Evolutionary conservation across 2,888 invertebrate genomes (phyloP).

Genomic region (Coremacera marginata): DNA sequence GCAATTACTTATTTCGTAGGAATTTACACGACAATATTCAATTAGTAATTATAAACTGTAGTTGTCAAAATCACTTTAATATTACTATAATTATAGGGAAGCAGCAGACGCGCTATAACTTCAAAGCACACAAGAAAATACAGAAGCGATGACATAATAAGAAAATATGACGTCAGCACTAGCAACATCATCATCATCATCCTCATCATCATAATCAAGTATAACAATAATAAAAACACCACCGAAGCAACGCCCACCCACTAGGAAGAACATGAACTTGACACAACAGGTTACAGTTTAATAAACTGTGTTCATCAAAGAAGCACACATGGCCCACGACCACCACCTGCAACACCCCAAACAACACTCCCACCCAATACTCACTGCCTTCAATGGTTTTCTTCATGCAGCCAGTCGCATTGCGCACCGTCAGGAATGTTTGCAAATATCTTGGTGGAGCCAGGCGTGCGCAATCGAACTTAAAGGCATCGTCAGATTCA

Average conservation of each 20-base stretch:
- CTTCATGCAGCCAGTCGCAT: conserved; percentile 67
- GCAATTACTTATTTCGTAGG: too few species aligned
- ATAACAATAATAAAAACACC: background rate
- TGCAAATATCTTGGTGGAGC: conserved; percentile 61
- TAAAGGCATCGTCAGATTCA: conserved; percentile 53
- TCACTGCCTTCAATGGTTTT: conserved; percentile 61
- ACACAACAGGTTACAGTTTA: background rate
- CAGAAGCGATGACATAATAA: too few species aligned
- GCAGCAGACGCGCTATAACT: too few species aligned
- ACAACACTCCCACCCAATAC: conserved; percentile 48
- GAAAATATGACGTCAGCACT: too few species aligned
- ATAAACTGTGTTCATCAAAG: background rate
- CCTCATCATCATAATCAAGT: conserved; percentile 7
- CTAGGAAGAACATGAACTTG: conserved; percentile 21
- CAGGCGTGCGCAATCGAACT: conserved; percentile 59
- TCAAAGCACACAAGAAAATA: too few species aligned
- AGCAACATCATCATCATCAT: background rate
- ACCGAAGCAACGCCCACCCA: background rate
- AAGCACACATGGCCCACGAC: background rate
- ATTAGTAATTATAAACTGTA: too few species aligned
- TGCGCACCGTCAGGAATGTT: conserved; percentile 52
- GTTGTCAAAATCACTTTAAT: too few species aligned
- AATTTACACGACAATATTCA: too few species aligned
- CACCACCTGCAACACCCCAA: background rate
- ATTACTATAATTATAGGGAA: too few species aligned